These are phyloP conservation scores for Hypomecis punctinalis DNA, from an alignment of 2,888 invertebrate species.

Conservation along the genomic window DNA sequence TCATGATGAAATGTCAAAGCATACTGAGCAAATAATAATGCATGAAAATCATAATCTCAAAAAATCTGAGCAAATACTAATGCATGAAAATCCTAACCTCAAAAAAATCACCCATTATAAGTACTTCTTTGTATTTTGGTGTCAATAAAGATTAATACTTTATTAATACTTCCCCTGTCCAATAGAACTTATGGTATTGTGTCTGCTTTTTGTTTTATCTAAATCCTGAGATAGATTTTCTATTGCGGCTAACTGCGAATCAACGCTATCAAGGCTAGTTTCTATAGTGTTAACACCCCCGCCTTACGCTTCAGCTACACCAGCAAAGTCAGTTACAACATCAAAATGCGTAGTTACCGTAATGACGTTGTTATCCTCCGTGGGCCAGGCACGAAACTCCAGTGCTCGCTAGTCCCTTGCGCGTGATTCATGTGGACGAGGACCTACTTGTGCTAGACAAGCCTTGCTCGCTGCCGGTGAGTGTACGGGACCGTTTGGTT, in stretches of 20 bases:
- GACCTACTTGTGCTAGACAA: conserved; percentile 95
- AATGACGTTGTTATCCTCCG: conserved; percentile 66
- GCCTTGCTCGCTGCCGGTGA: conserved; percentile 95
- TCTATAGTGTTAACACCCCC: conserved; percentile 26
- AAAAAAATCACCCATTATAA: too few relatives aligned
- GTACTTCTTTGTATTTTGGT: too few relatives aligned
- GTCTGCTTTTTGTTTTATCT: neutral
- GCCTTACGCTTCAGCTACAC: conserved; percentile 21
- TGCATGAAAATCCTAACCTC: too few relatives aligned
- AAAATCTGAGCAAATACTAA: too few relatives aligned
- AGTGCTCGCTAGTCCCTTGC: conserved; percentile 91
- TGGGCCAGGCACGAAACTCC: conserved; percentile 94
- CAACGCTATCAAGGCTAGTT: conserved; percentile 23
- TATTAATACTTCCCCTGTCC: too few relatives aligned
- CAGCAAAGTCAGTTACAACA: conserved; percentile 55
- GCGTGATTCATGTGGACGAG: conserved; percentile 93
- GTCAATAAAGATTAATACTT: too few relatives aligned
- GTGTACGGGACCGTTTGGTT: conserved; percentile 71
- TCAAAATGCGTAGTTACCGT: conserved; percentile 51
- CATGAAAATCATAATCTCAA: too few relatives aligned
- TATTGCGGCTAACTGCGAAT: conserved; percentile 9
- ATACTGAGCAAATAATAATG: too few relatives aligned
- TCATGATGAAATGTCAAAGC: too few relatives aligned
- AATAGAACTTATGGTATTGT: too few relatives aligned
- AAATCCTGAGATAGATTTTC: neutral